Base-by-base conservation (phyloP, 1,140 invertebrate species). In the Mylabris phalerata region DNA sequence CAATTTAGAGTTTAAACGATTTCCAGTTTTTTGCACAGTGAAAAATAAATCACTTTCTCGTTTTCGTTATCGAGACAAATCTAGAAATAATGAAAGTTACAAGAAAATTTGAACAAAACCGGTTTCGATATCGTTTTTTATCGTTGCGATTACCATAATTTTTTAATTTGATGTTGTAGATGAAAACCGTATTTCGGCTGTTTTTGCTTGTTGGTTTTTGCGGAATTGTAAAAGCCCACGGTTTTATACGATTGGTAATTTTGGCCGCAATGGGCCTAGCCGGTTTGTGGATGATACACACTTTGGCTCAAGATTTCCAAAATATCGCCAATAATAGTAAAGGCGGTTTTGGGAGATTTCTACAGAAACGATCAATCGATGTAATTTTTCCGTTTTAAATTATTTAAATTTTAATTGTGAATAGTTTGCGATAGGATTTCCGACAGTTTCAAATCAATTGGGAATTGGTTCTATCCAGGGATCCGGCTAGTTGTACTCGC, bases 231-330 rank as follows among this genome's bases (percentile, higher is more conserved):
- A 69, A 65, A 46, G 52, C 64, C 3, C 56, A 60, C 25, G 58
- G 52, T 60, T 65, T 69, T 43, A 54, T 68, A 47, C 59, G 55
- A 55, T 1, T 66, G 9, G 57, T 70, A 6, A 57, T 69, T 38
- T 56, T 69, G 45, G 64, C 67, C 39, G 60, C 54, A 26, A 49
- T 70, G 13, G 68, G 68, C 9, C 55, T 70, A 54, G 63, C 62
- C n/a, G 68, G 68, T 11, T 38, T 70, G 32, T 70, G 67, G 67
- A 69, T 70, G 67, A 49, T 67, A 9, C 68, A 70, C 41, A 65
- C 64, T 7, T 40, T 70, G 24, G 68, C 68, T 10, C 62, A 67
- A 52, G 68, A 70, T 57, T 70, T 64, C 44, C 55, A 54, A 26
- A 62, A 66, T 7, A 60, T 50, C 13, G 48, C 64, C 44, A 46